Base-by-base conservation (phyloP, 1,140 invertebrate genomes). In the Dryas iulia region DNA sequence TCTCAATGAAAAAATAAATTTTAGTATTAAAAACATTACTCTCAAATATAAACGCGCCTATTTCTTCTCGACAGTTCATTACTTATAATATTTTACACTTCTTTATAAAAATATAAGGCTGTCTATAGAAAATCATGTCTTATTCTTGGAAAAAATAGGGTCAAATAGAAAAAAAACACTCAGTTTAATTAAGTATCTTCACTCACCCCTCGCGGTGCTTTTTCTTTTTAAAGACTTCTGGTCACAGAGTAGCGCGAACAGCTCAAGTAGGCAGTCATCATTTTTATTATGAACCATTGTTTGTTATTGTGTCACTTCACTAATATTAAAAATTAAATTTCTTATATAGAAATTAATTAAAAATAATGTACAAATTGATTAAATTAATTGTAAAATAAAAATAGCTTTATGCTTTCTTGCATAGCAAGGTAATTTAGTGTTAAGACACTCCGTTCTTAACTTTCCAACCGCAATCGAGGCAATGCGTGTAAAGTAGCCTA, bases 241-340 rank as follows among this genome's bases (percentile, higher is more conserved):
- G 30, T 85, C 80, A 66, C 83, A 89, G 24, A 89, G 68, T 21
- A 87, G 47, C 57, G 78, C 67, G 10, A 89, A 76, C 33, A 87
- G 69, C 68, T 82, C 80, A 3, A 87, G 52, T 25, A 89, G 71
- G 71, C 86, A 89, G 58, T 89, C 86, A 57, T 73, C 66, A 31
- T 83, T 76, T 66, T 77, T 79, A n/a, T 71, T 77, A 18, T 71
- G 76, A 31, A 87, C 82, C 85, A 87, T 87, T 73, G 60, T 83
- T 35, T n/a, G 1, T 47, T 8, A 47, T 47, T 21, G 10, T 8
- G 21, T 47, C 18, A 47, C 39, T 47, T 47, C 33, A 39, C 33
- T 14, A 35, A n/a, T n/a, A n/a, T n/a, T n/a, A n/a, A n/a, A n/a
- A n/a, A n/a, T n/a, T n/a, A n/a, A n/a, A n/a, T n/a, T n/a, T n/a